Base-by-base conservation (phyloP, 2,888 invertebrate species). In the Diarsia rubi region DNA sequence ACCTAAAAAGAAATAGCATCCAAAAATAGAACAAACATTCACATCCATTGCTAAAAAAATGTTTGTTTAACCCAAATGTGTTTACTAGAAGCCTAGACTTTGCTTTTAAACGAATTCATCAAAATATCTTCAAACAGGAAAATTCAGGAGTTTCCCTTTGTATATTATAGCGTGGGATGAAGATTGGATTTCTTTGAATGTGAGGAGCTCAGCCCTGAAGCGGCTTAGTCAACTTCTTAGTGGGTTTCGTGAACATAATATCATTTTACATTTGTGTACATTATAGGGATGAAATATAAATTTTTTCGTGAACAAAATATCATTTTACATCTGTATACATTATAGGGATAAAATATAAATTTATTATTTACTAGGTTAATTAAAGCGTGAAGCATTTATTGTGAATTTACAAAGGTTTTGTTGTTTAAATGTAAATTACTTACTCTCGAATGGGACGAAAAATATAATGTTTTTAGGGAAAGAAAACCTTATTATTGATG, bases 161-260 rank as follows among this genome's bases (percentile, higher is more conserved):
- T 63, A 47, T 67, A 71, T 64, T 67, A 72, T 62, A 11, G 54
- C 9, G 27, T 69, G 31, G 19, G 21, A 31, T 65, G 68, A 12
- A 82, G 69, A 82, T 82, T 79, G 60, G 62, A 72, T 76, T 64
- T 4, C 54, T 69, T 79, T 82, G 72, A 75, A 49, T 72, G 27
- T 37, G n/a, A 52, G 3, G 21, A 67, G 21, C 31, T 52, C 27
- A 27, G 52, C 16, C 27, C 52, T 45, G 57, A 37, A 73, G 49
- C 59, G 62, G 52, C 52, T 66, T 42, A 72, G 62, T 59, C 66
- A 77, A 69, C 77, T 66, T 66, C 19, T 68, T 69, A 57, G 49
- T 60, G 42, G 57, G 47, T 49, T 57, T 70, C 21, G 4, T 2
- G 45, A 64, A 62, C 14, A 42, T 42, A 59, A 67, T 24, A 65